A percentile compares a stretch with the other conserved stretches of the same genome.
These are phyloP conservation scores for Chaetogeoica ovagalla DNA, from an alignment of 2,888 invertebrate genomes.

Conservation along the genomic window DNA sequence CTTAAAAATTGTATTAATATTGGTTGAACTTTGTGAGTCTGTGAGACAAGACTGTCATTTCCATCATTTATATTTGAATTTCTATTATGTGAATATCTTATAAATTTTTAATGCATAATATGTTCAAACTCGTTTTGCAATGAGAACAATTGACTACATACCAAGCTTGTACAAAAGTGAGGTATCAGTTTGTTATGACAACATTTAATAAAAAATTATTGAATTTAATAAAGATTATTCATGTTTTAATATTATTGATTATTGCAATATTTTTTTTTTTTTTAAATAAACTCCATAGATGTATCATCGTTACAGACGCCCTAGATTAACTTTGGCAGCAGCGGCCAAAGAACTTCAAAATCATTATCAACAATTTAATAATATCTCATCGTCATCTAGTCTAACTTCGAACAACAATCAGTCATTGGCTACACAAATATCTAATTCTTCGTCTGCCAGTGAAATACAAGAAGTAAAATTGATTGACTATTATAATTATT, in stretches of 20 bases:
- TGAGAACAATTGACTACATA: no score
- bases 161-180: no score
- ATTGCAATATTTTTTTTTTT: background rate
- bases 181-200: no score
- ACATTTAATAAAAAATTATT: no score
- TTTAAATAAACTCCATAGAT: background rate
- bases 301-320: slow-evolving; percentile 15
- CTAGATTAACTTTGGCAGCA: slow-evolving; percentile 7
- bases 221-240: no score
- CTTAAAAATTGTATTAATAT: no score
- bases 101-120: no score
- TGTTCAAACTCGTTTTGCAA: no score
- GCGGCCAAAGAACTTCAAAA: slow-evolving; percentile 13
- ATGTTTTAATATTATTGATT: background rate
- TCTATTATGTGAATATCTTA: no score
- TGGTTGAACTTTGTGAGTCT: no score
- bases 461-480: slow-evolving; percentile 6
- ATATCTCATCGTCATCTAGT: slow-evolving; percentile 11
- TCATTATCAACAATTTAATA: slow-evolving; percentile 27
- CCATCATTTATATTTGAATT: no score
- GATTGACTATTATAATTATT: background rate
- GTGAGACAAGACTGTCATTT: no score
- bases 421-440: slow-evolving; percentile 7
- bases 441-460: background rate
- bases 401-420: background rate